Base-by-base conservation (phyloP, 2,113 vertebrate genomes). In the Sardina pilchardus region DNA sequence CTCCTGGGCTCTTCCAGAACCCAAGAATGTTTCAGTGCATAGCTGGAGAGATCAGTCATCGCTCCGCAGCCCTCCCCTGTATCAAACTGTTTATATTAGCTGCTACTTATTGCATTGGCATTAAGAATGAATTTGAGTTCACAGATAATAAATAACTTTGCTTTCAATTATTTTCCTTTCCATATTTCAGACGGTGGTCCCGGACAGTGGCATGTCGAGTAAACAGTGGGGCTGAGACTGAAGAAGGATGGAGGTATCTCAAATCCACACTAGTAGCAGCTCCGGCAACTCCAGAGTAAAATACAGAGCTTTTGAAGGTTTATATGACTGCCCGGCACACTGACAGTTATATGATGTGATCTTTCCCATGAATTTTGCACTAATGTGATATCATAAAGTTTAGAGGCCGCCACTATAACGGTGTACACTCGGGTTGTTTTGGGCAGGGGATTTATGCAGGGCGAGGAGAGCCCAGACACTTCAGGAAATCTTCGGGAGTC, bases 1-100 rank as follows among this genome's bases (percentile, higher is more conserved):
- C 94, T 96, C 94, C 88, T 89, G 94, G 94, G 94, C 90, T 90
- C 83, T 85, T 93, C 91, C 92, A 91, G 91, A 94, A 93, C 92
- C 88, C 81, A 89, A 48, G 94, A 95, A 93, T 92, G 91, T 94
- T 94, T 94, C 88, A 88, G 89, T 89, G 90, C 91, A 92, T 94
- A 93, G 89, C 94, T 94, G 90, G 88, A 90, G 87, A 90, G 91
- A 93, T 92, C 92, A 88, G 91, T 94, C 95, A 94, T 91, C 88
- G 47, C 88, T 90, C 89, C 82, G 85, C 89, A 88, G 88, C 90
- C 93, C 86, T 88, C 50, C 86, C 59, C 89, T 80, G 71, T 85
- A 84, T 93, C 85, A 86, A 82, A 92, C 85, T 92, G 85, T 94
- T 94, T 94, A 91, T 90, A 67, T 86, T 87, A 90, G 89, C 88